Conservation (phyloP, 1,140 invertebrate species). For the Dryas iulia region DNA sequence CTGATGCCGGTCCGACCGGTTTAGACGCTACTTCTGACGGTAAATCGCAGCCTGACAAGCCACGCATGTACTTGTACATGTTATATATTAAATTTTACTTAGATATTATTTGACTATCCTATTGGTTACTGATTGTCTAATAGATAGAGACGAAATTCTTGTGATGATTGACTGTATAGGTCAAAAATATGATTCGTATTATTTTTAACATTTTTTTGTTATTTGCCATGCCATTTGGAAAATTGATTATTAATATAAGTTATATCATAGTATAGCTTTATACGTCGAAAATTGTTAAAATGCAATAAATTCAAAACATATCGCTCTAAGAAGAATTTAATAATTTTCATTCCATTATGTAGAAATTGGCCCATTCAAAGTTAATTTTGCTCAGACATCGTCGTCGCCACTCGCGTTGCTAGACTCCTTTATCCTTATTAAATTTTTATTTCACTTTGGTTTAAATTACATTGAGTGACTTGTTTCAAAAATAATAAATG, state of each 20-base stretch:
- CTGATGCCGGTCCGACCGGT: slow-evolving; percentile 69
- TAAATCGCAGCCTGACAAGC: slow-evolving; percentile 48
- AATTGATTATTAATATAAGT: too few relatives aligned
- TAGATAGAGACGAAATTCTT: background rate
- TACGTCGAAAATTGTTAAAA: background rate
- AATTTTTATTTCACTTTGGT: slow-evolving; percentile 12
- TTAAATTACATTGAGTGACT: background rate
- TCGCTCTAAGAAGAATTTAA: slow-evolving; percentile 4
- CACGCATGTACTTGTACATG: slow-evolving; percentile 1
- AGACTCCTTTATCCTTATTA: slow-evolving; percentile 19
- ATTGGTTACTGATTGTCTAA: too few relatives aligned
- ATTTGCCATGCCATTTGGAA: too few relatives aligned
- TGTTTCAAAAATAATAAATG: background rate
- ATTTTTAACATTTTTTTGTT: too few relatives aligned
- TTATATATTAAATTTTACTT: background rate
- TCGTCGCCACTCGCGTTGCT: slow-evolving; percentile 24
- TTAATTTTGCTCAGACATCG: slow-evolving; percentile 28
- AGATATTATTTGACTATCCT: background rate
- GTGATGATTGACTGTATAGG: too few relatives aligned
- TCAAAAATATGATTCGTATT: too few relatives aligned
- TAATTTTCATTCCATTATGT: slow-evolving; percentile 19
- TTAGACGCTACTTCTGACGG: slow-evolving; percentile 66
- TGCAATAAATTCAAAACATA: slow-evolving; percentile 12
- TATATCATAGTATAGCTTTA: too few relatives aligned
- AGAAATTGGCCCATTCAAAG: slow-evolving; percentile 29